Evolutionary conservation across 2,113 vertebrate species (phyloP).

Genomic region (Rafetus swinhoei): DNA sequence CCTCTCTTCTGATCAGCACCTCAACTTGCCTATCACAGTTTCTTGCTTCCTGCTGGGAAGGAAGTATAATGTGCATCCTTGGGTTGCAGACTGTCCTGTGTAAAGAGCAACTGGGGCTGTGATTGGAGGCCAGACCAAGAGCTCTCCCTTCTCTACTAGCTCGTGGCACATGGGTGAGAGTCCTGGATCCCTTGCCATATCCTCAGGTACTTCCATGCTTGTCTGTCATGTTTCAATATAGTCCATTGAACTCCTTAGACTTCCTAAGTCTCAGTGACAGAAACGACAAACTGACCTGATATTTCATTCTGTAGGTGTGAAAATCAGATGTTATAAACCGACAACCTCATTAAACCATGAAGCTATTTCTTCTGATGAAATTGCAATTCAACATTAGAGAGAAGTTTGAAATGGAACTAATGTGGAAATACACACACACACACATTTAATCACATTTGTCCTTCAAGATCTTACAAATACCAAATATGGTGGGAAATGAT

Average conservation of each 20-base stretch:
- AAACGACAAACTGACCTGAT: neutral
- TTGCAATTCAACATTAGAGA: conserved; percentile 15
- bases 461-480: neutral
- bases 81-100: conserved; percentile 57
- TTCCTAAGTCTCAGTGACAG: neutral
- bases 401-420: neutral
- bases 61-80: conserved; percentile 57
- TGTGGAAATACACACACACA: neutral
- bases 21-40: neutral
- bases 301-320: neutral
- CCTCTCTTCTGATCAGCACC: neutral
- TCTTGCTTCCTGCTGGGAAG: neutral
- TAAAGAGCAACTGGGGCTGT: neutral
- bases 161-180: conserved; percentile 23
- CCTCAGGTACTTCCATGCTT: neutral
- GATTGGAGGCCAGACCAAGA: conserved; percentile 41
- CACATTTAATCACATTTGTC: neutral
- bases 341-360: neutral
- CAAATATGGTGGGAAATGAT: neutral
- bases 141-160: neutral
- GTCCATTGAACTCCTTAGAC: neutral
- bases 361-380: neutral
- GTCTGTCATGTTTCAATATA: neutral
- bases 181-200: neutral
- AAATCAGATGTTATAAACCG: neutral